phyloP scores from a whole-genome alignment of 2,888 invertebrate species.

The Lepidochrysops patricia region DNA sequence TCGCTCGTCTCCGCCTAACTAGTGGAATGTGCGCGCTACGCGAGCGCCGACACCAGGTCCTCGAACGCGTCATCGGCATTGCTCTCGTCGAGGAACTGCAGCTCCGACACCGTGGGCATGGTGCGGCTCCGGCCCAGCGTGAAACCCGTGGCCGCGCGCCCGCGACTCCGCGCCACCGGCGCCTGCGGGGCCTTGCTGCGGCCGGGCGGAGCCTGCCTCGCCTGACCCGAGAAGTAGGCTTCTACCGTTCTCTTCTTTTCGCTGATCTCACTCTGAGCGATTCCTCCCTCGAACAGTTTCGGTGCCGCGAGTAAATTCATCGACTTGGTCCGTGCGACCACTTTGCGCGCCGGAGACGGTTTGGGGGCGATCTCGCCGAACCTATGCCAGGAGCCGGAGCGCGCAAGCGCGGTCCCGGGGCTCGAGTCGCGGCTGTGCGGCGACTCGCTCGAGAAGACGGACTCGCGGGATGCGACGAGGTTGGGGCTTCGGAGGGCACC shows the following conservation, averaged over 20 bases:
- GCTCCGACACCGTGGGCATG: constrained; percentile 81
- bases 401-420: constrained; percentile 64
- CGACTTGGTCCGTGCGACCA: constrained; percentile 78
- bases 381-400: constrained; percentile 89
- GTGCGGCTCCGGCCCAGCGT: constrained; percentile 83
- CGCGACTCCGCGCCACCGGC: constrained; percentile 40
- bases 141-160: constrained; percentile 41
- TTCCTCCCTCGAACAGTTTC: constrained; percentile 87
- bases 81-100: constrained; percentile 81
- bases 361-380: constrained; percentile 64
- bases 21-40: constrained; percentile 65
- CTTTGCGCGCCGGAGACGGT: constrained; percentile 54
- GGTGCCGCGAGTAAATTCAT: constrained; percentile 83
- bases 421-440: constrained; percentile 38
- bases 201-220: constrained; percentile 16
- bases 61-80: constrained; percentile 93
- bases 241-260: constrained; percentile 83
- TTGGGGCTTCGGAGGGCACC: constrained; percentile 83
- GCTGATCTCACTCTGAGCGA: constrained; percentile 78
- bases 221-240: constrained; percentile 77
- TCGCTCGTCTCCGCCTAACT: constrained; percentile 62
- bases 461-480: constrained; percentile 48
- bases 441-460: constrained; percentile 47
- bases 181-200: constrained; percentile 20
- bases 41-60: constrained; percentile 81